Evolutionary conservation across 2,113 vertebrate species (phyloP), one percentile per base, ranked within the genome.

Genomic region (Aphelocoma coerulescens): DNA sequence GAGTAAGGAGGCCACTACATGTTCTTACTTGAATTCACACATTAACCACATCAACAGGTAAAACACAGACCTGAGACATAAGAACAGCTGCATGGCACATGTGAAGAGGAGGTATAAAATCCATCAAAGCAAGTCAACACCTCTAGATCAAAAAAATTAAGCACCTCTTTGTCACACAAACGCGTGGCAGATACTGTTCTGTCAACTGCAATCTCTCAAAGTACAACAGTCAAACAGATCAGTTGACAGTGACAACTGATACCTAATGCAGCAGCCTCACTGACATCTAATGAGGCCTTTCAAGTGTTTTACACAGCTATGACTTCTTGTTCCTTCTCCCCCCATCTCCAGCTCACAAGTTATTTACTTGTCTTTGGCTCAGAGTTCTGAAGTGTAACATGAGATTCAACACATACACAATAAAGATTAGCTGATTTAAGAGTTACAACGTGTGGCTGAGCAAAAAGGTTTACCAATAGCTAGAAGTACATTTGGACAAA

Each of bases 351-450:
- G 35, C n/a, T 93, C 63, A 71, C 23, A 73, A 69, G 43, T 77
- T 91, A 88, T 83, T 94, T 96, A 80, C 57, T 88, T 96, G 71
- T 65, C 49, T 85, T 63, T 43, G 46, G 71, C 52, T 63, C 59
- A 81, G 57, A 80, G 63, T 91, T 91, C 85, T 88, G 46, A 96
- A 88, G 62, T 15, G 69, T 91, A 95, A 95, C 61, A 27, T 58
- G 89, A 91, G 75, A 95, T 84, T 91, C 28, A 91, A 43, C 16
- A n/a, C 15, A 44, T 22, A 71, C 4, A 14, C 23, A 77, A 84
- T 94, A 82, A 96, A 93, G 80, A 95, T 80, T 30, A 73, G 46
- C 54, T 86, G 65, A 89, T 89, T 95, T 77, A 96, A 52, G 75
- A 86, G 51, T 62, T 93, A 94, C 13, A 88, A 35, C 1, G 12